Evolutionary conservation across 2,113 vertebrate genomes (phyloP).

Genomic region (Eublepharis macularius): DNA sequence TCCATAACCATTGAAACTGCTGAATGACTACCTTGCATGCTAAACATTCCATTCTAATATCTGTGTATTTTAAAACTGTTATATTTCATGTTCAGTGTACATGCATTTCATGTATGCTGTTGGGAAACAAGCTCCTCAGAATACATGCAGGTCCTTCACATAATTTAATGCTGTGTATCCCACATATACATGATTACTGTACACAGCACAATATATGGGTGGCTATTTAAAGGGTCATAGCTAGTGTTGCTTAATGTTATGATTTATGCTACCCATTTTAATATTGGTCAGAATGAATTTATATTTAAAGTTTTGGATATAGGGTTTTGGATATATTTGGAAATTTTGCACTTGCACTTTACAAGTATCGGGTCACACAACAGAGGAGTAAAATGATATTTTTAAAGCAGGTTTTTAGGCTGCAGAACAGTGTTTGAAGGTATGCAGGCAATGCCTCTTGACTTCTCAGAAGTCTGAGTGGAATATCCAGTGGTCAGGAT

Average conservation of each 20-base stretch:
- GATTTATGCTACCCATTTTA: neutral
- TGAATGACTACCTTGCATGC: neutral
- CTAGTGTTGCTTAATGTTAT: neutral
- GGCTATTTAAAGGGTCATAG: neutral
- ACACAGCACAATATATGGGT: neutral
- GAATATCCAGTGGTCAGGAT: neutral
- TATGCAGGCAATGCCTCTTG: neutral
- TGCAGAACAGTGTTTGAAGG: neutral
- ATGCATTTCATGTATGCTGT: neutral
- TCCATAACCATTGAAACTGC: neutral
- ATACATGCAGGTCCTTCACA: neutral
- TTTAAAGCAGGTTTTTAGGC: neutral
- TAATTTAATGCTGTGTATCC: neutral
- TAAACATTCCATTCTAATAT: neutral
- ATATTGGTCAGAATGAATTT: neutral
- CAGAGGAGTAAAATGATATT: neutral
- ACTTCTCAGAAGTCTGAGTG: neutral
- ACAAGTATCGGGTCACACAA: neutral
- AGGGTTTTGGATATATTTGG: neutral
- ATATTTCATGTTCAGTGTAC: neutral
- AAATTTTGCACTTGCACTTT: neutral
- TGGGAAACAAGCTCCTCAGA: neutral
- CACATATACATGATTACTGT: neutral
- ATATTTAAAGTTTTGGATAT: neutral
- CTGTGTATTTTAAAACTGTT: conserved; percentile 1